Base-by-base conservation (phyloP, 2,888 invertebrate genomes). In the Rhopalosiphum nymphaeae region DNA sequence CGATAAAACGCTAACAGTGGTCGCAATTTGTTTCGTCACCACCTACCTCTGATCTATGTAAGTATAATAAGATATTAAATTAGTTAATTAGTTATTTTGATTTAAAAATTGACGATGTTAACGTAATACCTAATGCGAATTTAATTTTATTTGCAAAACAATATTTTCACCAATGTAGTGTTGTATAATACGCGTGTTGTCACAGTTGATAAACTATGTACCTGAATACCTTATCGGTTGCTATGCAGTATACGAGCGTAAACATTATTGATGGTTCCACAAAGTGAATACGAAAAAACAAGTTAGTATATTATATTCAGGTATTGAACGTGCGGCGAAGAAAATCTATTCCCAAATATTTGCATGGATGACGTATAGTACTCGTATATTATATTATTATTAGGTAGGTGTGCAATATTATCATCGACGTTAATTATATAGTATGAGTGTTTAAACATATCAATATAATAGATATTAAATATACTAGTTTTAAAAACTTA, bases 401-500 rank as follows among this genome's bases (percentile, higher is more conserved):
- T 53, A 21, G 44, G 61, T n/a, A n/a, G n/a, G 42, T 57, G 42
- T 10, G 53, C 16, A 29, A 44, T 57, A 56, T 44, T 13, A 29
- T 0, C 53, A 53, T 25, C 26, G 44, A 9, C 29, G 29, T 61
- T 89, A 16, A 89, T 78, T 21, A 36, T 78, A 5, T 78, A 78
- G 0, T 26, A 78, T 21, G 21, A 78, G 36, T 78, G 21, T 78
- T 78, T 25, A 78, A 36, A 36, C 78, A 9, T 42, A 78, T 78
- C 36, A 21, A 36, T 61, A 61, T 78, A 36, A 78, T 36, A 42
- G 21, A 21, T 78, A 78, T 78, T 36, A 26, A 57, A 9, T 36
- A 78, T 36, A 78, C 36, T 78, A 78, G n/a, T 49, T 91, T n/a
- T n/a, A 21, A 85, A 85, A 91, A 57, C 21, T 85, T n/a, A 9